Base-by-base conservation (phyloP, 1,140 invertebrate genomes). In the Magallana angulata region DNA sequence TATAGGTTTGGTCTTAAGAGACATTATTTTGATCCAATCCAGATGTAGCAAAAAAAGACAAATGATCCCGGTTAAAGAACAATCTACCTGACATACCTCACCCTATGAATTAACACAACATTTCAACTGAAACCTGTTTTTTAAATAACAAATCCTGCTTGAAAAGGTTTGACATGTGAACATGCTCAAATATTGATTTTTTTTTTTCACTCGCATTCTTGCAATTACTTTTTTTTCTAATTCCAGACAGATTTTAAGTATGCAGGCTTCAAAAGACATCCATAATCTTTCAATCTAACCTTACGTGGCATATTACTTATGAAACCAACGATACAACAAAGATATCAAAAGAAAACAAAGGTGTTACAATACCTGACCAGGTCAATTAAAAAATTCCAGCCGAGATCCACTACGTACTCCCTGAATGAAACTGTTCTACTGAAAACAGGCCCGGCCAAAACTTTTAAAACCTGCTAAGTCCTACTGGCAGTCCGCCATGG, bases 341-440 rank as follows among this genome's bases (percentile, higher is more conserved):
- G 12, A 76, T 48, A 48, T 48, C 36, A 9, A 76, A 76, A 76
- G 36, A 12, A 12, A 18, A 76, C 24, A 76, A 76, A 5, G 4
- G 9, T 71, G 12, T 30, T 24, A 76, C 36, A 14, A 76, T 76
- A 76, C 68, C 68, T 76, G 68, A 76, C 24, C 68, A 76, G 24
- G 68, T 76, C 68, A 36, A 76, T 30, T 76, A 76, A n/a, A 76
- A 76, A 76, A 36, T 48, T 76, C 68, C 68, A 30, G 18, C 60
- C 16, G 24, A 76, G 24, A 30, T 76, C 24, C 36, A 16, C 36
- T 24, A 18, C 36, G 24, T 76, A 16, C 36, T 8, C 68, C 36
- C 68, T 11, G 68, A 76, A 76, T 76, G 68, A 76, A 76, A 76
- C 68, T 12, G 24, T 76, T 30, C 68, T 36, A 76, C 24, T 30